A percentile compares a stretch with the other conserved stretches of the same genome.
Evolutionary conservation across 2,888 invertebrate species (phyloP).

Genomic region (Cotesia congregata): DNA sequence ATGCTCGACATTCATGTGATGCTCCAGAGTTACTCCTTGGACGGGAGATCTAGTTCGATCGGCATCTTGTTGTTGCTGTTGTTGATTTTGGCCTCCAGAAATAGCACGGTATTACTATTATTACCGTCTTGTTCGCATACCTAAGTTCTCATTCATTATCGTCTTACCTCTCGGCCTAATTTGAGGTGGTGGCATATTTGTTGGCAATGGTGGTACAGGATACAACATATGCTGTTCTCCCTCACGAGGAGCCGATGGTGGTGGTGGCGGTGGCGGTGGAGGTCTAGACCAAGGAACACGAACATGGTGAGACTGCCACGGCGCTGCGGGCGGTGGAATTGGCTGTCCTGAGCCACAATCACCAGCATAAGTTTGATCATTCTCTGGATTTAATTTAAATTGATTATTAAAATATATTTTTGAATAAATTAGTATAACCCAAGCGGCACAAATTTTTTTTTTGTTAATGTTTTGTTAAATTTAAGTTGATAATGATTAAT

Average conservation of each 20-base stretch:
- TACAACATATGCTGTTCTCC: slow-evolving; percentile 54
- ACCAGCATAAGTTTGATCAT: slow-evolving; percentile 58
- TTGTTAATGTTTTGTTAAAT: too few species aligned
- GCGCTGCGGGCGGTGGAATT: slow-evolving; percentile 54
- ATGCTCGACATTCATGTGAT: slow-evolving; percentile 58
- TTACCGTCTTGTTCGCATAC: background rate
- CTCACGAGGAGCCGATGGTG: slow-evolving; percentile 58
- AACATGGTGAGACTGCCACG: slow-evolving; percentile 62
- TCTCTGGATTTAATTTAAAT: slow-evolving; percentile 46
- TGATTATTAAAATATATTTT: background rate
- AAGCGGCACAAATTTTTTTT: too few species aligned
- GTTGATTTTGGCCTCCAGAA: background rate
- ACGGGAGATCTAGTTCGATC: slow-evolving; percentile 57
- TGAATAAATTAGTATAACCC: too few species aligned
- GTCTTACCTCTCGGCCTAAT: slow-evolving; percentile 60
- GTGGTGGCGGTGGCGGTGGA: slow-evolving; percentile 56
- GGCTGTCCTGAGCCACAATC: slow-evolving; percentile 54
- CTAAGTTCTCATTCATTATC: slow-evolving; percentile 22
- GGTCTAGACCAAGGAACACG: slow-evolving; percentile 63
- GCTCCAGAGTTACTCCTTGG: slow-evolving; percentile 55
- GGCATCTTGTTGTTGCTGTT: slow-evolving; percentile 51
- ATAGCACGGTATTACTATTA: slow-evolving; percentile 11
- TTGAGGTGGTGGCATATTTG: slow-evolving; percentile 66
- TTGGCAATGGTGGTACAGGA: slow-evolving; percentile 53
- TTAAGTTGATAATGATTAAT: too few species aligned